Evolutionary conservation across 2,888 invertebrate species (phyloP), one percentile per base, ranked within the genome.

Genomic region (Polydrusus tereticollis): DNA sequence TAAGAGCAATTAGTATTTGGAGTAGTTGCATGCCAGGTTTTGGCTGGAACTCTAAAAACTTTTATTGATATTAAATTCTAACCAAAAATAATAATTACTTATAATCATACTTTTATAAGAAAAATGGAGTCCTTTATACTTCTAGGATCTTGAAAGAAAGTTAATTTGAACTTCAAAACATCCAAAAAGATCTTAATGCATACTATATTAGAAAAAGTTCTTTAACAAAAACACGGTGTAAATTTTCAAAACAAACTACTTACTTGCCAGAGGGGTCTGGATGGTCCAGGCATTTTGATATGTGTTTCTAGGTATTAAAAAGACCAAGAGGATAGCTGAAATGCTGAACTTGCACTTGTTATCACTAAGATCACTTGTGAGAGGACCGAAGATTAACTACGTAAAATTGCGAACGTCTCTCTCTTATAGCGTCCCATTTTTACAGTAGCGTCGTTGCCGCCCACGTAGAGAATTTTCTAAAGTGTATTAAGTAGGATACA

Each of bases 231-330:
- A 72, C 67, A 63, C 38, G 58, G 23, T 21, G 45, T 50, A 62
- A 12, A 26, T 12, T n/a, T 36, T 43, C 43, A 60, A 10, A 47
- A 55, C 52, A 55, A 29, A 29, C 52, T 45, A 79, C 79, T 77
- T 70, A 92, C 92, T 89, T 92, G 92, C 92, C 92, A 92, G 85
- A 92, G 87, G 77, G 92, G 92, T 88, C 91, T 84, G 10, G 85
- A 85, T 69, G 85, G 92, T 88, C 92, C 92, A 86, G 92, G 92
- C 92, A 92, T 92, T 86, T 86, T 89, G 57, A 14, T n/a, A n/a
- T 47, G 14, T 47, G 10, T 47, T 47, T 47, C 12, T 16, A 14
- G 8, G 14, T n/a, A 59, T 52, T 47, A 29, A 64, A 70, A 52
- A 50, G 38, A 58, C 43, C 55, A 29, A 33, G 65, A 47, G 66